Evolutionary conservation across 2,113 vertebrate genomes (phyloP).

Genomic region (Malurus cyaneus): DNA sequence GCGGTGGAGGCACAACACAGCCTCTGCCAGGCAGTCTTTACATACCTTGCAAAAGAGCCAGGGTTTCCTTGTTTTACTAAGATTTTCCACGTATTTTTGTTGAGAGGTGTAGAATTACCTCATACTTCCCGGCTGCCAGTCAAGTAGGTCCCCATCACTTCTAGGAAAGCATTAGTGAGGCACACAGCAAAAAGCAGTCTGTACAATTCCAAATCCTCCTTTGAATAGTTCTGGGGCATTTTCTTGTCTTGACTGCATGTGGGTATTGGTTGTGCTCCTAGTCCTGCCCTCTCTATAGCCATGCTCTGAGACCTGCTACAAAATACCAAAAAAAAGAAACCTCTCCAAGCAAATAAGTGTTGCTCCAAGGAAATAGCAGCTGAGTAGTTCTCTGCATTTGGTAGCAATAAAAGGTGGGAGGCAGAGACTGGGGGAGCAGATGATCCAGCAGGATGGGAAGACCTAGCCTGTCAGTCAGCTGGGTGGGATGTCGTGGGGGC

Average conservation of each 20-base stretch:
- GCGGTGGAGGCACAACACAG: neutral
- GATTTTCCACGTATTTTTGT: neutral
- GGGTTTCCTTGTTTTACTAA: neutral
- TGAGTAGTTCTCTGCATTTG: neutral
- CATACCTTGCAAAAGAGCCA: neutral
- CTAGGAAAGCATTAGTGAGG: neutral
- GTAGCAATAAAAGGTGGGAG: neutral
- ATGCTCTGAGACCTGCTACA: neutral
- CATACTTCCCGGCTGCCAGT: neutral
- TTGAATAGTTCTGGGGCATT: neutral
- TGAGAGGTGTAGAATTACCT: neutral
- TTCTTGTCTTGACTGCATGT: neutral
- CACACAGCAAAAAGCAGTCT: neutral
- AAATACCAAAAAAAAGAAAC: neutral
- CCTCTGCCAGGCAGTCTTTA: neutral
- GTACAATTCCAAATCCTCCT: neutral
- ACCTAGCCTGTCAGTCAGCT: neutral
- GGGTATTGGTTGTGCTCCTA: neutral
- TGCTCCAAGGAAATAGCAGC: neutral
- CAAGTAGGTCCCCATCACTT: neutral
- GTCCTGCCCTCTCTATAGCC: neutral
- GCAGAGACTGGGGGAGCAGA: neutral
- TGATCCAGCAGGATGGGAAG: neutral
- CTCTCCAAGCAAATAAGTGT: neutral
- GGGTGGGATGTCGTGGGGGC: neutral